phyloP scores from a whole-genome alignment of 2,888 invertebrate genomes.

The Orchesellides sinensis region DNA sequence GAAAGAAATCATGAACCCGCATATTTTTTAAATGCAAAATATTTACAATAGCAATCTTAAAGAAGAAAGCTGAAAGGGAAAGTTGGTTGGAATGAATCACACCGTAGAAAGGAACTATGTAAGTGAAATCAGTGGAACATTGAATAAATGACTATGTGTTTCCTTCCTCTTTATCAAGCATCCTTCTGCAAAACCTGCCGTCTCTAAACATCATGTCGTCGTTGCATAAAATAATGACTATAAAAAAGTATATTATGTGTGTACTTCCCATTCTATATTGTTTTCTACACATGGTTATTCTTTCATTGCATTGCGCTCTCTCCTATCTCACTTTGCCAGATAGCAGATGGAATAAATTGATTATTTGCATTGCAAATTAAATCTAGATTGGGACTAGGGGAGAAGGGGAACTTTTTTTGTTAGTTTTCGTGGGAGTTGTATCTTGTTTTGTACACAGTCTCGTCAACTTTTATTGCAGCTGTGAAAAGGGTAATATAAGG shows the following conservation, averaged over 20 bases:
- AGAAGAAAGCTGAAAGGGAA: background rate
- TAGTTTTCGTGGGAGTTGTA: background rate
- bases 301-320: background rate
- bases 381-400: conserved; percentile 22
- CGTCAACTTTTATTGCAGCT: background rate
- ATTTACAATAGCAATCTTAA: background rate
- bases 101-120: too few relatives aligned
- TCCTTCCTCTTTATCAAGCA: background rate
- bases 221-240: too few relatives aligned
- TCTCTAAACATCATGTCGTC: too few relatives aligned
- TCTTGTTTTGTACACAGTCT: background rate
- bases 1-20: background rate
- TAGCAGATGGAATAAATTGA: conserved; percentile 32
- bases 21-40: background rate
- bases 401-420: background rate
- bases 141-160: background rate
- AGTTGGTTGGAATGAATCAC: background rate
- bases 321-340: background rate
- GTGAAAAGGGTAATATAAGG: too few relatives aligned
- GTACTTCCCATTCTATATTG: background rate
- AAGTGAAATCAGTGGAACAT: background rate
- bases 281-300: background rate
- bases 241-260: background rate
- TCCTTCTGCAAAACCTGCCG: too few relatives aligned
- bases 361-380: conserved; percentile 38